phyloP scores from a whole-genome alignment of 2,113 vertebrate genomes.

The Osmerus mordax region DNA sequence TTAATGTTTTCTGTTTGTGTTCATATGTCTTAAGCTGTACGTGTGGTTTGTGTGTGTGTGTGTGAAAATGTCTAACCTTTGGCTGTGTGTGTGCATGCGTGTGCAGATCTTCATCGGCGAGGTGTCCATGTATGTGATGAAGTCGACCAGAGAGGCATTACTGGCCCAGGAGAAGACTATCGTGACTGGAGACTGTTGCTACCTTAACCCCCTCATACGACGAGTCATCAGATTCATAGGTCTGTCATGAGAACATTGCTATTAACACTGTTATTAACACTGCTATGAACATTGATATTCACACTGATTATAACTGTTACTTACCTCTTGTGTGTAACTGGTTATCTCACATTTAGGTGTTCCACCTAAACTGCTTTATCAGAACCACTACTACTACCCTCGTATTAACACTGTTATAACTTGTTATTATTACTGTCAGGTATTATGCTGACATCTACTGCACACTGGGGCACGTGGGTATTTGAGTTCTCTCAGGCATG shows the following conservation, averaged over 20 bases:
- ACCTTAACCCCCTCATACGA: conserved; percentile 93
- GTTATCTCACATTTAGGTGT: no score
- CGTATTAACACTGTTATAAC: no score
- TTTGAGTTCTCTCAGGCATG: conserved; percentile 37
- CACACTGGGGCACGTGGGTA: conserved; percentile 7
- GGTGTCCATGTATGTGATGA: conserved; percentile 96
- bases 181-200: conserved; percentile 96
- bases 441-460: no score
- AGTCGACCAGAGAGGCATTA: conserved; percentile 88
- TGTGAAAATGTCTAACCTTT: neutral
- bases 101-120: conserved; percentile 94
- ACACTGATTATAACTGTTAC: neutral
- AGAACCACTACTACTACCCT: no score
- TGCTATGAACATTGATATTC: no score
- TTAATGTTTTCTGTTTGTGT: no score
- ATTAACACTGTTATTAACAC: no score
- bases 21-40: no score
- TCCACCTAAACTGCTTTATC: no score
- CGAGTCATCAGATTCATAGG: conserved; percentile 94
- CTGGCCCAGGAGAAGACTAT: conserved; percentile 96
- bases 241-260: conserved; percentile 50
- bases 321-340: neutral
- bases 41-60: no score
- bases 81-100: conserved; percentile 6
- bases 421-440: no score